Evolutionary conservation across 1,140 invertebrate genomes (phyloP).

Genomic region (Euwallacea similis): DNA sequence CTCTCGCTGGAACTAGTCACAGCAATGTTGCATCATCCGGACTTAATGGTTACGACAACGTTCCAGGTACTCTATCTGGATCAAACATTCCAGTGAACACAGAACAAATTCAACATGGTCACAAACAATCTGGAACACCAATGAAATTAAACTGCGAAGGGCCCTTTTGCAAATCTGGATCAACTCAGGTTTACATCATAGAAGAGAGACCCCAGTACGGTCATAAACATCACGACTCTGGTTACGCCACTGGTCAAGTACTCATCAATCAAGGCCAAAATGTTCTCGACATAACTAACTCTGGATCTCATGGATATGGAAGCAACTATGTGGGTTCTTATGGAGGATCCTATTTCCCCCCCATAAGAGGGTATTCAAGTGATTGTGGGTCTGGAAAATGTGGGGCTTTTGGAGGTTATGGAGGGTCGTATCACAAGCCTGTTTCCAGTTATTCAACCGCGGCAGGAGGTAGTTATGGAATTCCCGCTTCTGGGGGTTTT

Average conservation of each 20-base stretch:
- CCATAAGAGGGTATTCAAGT: background rate
- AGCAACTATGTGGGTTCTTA: conserved; percentile 3
- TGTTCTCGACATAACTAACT: conserved; percentile 20
- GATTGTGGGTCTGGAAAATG: background rate
- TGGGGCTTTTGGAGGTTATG: background rate
- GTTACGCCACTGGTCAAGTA: conserved; percentile 29
- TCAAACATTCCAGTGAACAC: background rate
- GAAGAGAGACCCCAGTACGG: background rate
- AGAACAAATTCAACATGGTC: background rate
- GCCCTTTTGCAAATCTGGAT: background rate
- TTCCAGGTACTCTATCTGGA: background rate
- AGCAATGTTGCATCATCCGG: too few species aligned
- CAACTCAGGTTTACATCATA: conserved; percentile 9
- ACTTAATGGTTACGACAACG: too few species aligned
- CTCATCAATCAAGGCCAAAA: conserved; percentile 19
- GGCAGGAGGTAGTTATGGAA: conserved; percentile 1
- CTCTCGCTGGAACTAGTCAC: too few species aligned
- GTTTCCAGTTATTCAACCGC: background rate
- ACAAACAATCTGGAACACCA: background rate
- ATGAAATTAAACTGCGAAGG: conserved; percentile 2
- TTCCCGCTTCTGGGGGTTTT: conserved; percentile 2
- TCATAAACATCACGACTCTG: background rate
- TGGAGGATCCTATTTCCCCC: background rate
- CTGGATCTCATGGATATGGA: conserved; percentile 1
- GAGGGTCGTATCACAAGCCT: background rate